Percentiles rank a stretch among this genome's conserved stretches.
Evolutionary conservation across 1,140 invertebrate genomes (phyloP).

Genomic region (Drosophila malerkotliana): DNA sequence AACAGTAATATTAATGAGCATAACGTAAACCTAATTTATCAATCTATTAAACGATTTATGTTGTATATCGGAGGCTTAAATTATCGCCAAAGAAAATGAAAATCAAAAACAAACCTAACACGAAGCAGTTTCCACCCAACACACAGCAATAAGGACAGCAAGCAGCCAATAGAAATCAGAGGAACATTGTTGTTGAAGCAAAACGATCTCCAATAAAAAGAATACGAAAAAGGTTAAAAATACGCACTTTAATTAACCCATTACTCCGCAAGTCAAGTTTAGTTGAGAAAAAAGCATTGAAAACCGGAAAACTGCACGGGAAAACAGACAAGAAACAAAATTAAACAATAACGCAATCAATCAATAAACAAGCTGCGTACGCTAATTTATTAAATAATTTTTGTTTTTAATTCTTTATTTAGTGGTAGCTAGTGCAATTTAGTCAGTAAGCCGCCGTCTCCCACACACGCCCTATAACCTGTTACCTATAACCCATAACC

Average conservation of each 20-base stretch:
- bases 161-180: slow-evolving; percentile 36
- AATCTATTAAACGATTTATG: slow-evolving; percentile 71
- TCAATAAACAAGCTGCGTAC: slow-evolving; percentile 56
- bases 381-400: slow-evolving; percentile 80
- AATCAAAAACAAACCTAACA: slow-evolving; percentile 43
- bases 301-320: slow-evolving; percentile 42
- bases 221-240: slow-evolving; percentile 50
- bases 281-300: slow-evolving; percentile 21
- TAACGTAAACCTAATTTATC: slow-evolving; percentile 69
- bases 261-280: slow-evolving; percentile 43
- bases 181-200: slow-evolving; percentile 31
- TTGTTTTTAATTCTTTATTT: slow-evolving; percentile 83
- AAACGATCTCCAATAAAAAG: slow-evolving; percentile 72
- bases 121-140: slow-evolving; percentile 51
- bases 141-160: slow-evolving; percentile 24
- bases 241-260: slow-evolving; percentile 27
- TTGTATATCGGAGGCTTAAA: slow-evolving; percentile 84
- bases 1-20: slow-evolving; percentile 33
- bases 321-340: slow-evolving; percentile 24
- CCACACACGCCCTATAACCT: slow-evolving; percentile 13
- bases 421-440: slow-evolving; percentile 84
- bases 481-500: neutral
- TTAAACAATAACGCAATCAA: slow-evolving; percentile 29
- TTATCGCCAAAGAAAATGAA: slow-evolving; percentile 82
- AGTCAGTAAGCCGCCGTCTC: slow-evolving; percentile 60